Evolutionary conservation across 2,797 vertebrate genomes (phyloP), one percentile per base, ranked within the genome.

Genomic region (Pangasius macronema): DNA sequence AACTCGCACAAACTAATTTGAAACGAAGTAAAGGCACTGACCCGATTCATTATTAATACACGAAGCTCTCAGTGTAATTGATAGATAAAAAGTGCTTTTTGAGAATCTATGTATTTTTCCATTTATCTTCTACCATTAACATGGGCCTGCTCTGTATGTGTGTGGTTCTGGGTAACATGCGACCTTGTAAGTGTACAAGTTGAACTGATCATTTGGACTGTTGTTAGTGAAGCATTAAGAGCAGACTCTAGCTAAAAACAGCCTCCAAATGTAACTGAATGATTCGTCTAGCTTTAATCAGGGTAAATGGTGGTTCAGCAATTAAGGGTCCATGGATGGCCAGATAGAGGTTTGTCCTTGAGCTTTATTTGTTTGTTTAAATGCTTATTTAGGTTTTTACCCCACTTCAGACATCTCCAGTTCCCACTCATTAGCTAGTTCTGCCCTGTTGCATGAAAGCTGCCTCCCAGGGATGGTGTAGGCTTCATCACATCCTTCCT

Each of bases 31-130:
- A 82, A 86, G 86, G 85, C 88, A 68, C 79, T 87, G 92, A 91
- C 93, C 92, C 93, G 90, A 92, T 94, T 94, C 92, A 94, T 95
- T 94, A 95, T 94, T 95, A 94, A 95, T 93, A 93, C 27, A 87
- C 88, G 91, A 91, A 92, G 93, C 89, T 92, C 84, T 90, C 91
- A 93, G 93, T 94, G 93, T 90, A 90, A 95, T 93, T 94, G 91
- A 93, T 92, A 91, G 91, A 93, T 88, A 63, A 85, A 85, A 87
- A 61, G 57, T 14, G 22, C 49, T 67, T 88, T 85, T 88, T 36
- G 27, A 63, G 77, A 63, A 16, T 53, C 65, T 65, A 80, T 75
- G 30, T 36, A 68, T 77, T 85, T 73, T 49, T 1, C 22, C 30
- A 30, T 55, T 85, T 73, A 81, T 82, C 16, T 39, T 18, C 24